Evolutionary conservation across 1,140 invertebrate species (phyloP).

Genomic region (Stegodyphus dumicola): DNA sequence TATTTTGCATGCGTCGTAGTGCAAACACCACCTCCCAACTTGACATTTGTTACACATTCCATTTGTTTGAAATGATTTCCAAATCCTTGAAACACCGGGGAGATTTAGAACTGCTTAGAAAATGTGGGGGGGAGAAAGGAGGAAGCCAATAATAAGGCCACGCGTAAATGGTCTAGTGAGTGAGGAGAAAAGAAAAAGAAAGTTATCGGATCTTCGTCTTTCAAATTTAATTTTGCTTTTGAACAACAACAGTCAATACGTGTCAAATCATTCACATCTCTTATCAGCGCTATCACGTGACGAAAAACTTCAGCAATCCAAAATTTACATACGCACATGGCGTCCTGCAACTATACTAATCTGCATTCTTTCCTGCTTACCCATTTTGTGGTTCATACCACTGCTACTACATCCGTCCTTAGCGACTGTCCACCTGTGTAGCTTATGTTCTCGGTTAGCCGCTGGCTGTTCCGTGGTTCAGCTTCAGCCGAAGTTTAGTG

Average conservation of each 20-base stretch:
- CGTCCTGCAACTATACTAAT: neutral
- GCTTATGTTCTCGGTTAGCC: no score
- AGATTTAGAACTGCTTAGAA: conserved; percentile 14
- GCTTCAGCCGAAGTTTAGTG: no score
- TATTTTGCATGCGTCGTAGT: neutral
- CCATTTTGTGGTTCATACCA: neutral
- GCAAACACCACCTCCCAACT: neutral
- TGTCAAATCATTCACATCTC: no score
- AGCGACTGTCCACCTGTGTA: neutral
- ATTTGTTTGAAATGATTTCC: no score
- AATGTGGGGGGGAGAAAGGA: no score
- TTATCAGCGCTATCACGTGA: no score
- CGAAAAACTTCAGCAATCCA: neutral
- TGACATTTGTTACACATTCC: neutral
- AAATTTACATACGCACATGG: neutral
- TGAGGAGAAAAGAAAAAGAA: neutral
- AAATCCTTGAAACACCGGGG: neutral
- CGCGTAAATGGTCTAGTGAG: neutral
- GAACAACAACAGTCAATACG: no score
- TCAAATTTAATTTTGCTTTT: no score
- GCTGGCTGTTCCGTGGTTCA: no score
- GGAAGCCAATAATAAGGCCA: neutral
- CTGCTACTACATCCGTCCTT: neutral
- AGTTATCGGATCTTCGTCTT: no score
- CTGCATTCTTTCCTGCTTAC: neutral